Evolutionary conservation across 2,113 vertebrate species (phyloP).

Genomic region (Melanocharis versteri): DNA sequence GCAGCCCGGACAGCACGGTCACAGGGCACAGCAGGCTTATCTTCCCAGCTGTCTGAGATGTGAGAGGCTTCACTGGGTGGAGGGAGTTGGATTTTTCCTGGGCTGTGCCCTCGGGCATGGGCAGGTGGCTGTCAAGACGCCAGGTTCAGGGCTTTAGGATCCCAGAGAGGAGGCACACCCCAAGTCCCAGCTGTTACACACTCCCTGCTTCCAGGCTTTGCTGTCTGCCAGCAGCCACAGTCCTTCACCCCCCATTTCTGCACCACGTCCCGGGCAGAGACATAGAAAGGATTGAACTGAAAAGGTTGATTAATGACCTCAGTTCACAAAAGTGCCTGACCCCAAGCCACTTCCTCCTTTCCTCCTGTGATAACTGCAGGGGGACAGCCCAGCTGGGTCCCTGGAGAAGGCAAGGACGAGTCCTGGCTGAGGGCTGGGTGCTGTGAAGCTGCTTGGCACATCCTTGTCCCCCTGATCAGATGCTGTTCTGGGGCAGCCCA

Average conservation of each 20-base stretch:
- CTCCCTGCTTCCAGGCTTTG: neutral
- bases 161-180: neutral
- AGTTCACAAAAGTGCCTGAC: neutral
- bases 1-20: neutral
- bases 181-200: too few species aligned
- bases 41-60: too few species aligned
- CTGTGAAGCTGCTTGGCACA: neutral
- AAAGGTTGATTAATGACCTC: neutral
- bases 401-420: accelerated
- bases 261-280: accelerated
- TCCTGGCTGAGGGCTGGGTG: neutral
- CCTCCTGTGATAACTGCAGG: accelerated
- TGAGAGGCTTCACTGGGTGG: neutral
- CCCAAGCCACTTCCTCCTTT: neutral
- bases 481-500: neutral
- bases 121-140: neutral
- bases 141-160: neutral
- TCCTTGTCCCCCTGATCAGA: neutral
- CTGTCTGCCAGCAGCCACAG: neutral
- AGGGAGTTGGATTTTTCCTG: neutral
- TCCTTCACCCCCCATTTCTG: neutral
- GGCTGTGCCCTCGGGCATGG: neutral
- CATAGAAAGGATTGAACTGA: accelerated
- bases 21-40: neutral
- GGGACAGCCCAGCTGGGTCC: neutral